Evolutionary conservation across 2,797 vertebrate genomes (phyloP).

Genomic region (Dryobates pubescens): DNA sequence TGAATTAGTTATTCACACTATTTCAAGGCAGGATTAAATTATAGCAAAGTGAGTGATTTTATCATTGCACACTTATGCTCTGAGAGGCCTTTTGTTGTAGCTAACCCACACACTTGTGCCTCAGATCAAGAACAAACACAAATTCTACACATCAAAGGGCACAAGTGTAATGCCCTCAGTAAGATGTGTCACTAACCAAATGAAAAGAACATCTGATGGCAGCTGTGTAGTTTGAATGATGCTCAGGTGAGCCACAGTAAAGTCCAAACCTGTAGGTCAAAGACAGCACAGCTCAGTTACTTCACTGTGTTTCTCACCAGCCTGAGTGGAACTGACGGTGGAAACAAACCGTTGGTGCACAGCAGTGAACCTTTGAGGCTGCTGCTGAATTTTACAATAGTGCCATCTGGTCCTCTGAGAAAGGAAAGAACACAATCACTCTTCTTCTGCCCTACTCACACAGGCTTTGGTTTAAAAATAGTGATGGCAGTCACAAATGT

Average conservation of each 20-base stretch:
- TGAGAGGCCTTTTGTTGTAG: background rate
- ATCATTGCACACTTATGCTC: background rate
- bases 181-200: background rate
- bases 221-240: background rate
- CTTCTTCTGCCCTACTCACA: background rate
- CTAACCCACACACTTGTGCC: background rate
- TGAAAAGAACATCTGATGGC: background rate
- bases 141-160: background rate
- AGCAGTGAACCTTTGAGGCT: conserved; percentile 12
- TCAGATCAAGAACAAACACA: background rate
- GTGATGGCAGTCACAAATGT: background rate
- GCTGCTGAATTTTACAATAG: background rate
- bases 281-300: background rate
- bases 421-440: background rate
- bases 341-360: background rate
- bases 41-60: background rate
- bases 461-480: background rate
- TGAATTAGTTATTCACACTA: background rate
- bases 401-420: background rate
- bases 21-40: background rate
- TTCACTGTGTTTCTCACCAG: background rate
- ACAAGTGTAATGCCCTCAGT: background rate
- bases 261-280: background rate
- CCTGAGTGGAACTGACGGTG: background rate
- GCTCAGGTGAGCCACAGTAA: background rate